phyloP scores from a whole-genome alignment of 92 coral and sea anemone genomes.

The Ricordea florida region DNA sequence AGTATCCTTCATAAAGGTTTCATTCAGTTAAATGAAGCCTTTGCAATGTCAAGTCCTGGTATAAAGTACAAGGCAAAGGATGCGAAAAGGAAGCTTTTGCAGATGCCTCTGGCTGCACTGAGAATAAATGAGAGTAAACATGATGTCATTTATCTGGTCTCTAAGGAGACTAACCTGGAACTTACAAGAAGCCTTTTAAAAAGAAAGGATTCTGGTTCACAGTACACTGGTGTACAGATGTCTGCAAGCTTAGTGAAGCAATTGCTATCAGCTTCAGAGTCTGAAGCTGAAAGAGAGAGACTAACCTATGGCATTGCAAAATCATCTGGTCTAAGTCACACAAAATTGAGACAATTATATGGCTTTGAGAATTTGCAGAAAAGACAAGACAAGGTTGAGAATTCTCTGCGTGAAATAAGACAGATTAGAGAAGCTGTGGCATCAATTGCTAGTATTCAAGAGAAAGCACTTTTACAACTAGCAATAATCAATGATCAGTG shows the following conservation, averaged over 20 bases:
- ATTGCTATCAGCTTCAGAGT: conserved; percentile 23
- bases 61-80: neutral
- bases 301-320: conserved; percentile 32
- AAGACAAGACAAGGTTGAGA: conserved; percentile 18
- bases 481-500: no score
- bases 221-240: conserved; percentile 4
- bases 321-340: conserved; percentile 30
- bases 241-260: conserved; percentile 5
- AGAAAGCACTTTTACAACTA: no score
- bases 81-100: neutral
- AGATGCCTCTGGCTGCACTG: conserved; percentile 11
- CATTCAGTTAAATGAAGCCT: conserved; percentile 31
- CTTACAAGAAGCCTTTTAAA: neutral
- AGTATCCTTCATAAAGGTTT: conserved; percentile 32
- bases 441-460: conserved; percentile 46
- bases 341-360: conserved; percentile 25
- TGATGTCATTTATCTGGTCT: neutral
- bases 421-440: conserved; percentile 26
- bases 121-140: neutral
- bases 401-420: conserved; percentile 19
- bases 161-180: conserved; percentile 13
- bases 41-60: conserved; percentile 28
- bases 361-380: conserved; percentile 21
- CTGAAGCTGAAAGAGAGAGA: conserved; percentile 34
- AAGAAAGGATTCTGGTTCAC: conserved; percentile 34